A percentile compares a stretch with the other conserved stretches of the same genome.
phyloP scores from a whole-genome alignment of 2,113 vertebrate genomes.

The Ariopsis seemanni region DNA sequence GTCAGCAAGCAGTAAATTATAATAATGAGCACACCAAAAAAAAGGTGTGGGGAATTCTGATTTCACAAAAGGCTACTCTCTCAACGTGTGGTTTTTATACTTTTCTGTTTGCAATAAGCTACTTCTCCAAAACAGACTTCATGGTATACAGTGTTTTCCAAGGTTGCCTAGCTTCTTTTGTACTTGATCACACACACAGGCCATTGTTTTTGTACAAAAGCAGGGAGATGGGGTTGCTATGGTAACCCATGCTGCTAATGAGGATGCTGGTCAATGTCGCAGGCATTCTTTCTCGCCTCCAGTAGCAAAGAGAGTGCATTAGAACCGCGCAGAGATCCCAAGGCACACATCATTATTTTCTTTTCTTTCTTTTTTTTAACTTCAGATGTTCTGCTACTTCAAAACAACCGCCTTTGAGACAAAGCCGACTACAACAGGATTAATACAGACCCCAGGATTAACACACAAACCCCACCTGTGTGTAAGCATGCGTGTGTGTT shows the following conservation, averaged over 20 bases:
- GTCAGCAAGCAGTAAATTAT: neutral
- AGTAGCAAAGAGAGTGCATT: constrained; percentile 59
- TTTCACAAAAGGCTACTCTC: neutral
- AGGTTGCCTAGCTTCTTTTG: neutral
- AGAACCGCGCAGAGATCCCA: constrained; percentile 22
- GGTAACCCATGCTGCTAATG: constrained; percentile 66
- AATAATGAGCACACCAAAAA: neutral
- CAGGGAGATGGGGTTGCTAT: constrained; percentile 67
- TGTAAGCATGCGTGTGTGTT: neutral
- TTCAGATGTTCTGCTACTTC: neutral
- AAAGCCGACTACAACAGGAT: neutral
- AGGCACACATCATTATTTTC: neutral
- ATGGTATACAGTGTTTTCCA: neutral
- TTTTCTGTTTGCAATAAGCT: neutral
- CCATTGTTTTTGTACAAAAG: constrained; percentile 61
- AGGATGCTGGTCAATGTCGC: constrained; percentile 63
- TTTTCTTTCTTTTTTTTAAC: neutral
- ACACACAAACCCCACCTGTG: neutral
- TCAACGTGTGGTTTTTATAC: neutral
- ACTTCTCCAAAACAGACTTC: constrained; percentile 10
- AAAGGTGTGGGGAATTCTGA: neutral
- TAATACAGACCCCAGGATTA: neutral
- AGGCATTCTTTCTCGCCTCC: constrained; percentile 60
- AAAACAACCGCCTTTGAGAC: neutral
- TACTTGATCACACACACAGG: neutral